A percentile compares a stretch with the other conserved stretches of the same genome.
Conservation (phyloP, 1,140 invertebrate genomes). For the Parasteatoda tepidariorum region DNA sequence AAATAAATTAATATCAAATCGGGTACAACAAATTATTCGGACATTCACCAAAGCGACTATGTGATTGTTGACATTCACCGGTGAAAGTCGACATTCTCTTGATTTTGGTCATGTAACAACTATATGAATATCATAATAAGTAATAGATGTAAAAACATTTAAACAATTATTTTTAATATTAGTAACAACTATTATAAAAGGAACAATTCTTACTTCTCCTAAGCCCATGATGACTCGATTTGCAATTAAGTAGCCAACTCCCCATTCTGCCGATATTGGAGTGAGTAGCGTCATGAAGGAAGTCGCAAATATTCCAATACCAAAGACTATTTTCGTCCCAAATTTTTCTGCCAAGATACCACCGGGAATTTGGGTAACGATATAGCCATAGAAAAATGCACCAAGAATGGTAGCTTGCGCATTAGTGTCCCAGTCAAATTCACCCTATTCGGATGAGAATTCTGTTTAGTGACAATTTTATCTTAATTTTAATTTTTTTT, state of each 20-base stretch:
- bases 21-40: no score
- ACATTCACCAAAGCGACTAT: no score
- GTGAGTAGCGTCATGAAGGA: conserved; percentile 44
- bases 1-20: no score
- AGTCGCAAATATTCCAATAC: conserved; percentile 68
- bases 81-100: no score
- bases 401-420: conserved; percentile 75
- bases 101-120: no score
- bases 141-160: no score
- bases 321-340: conserved; percentile 87
- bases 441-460: background rate
- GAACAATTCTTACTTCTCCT: conserved; percentile 15
- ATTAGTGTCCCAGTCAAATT: conserved; percentile 59
- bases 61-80: no score
- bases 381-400: conserved; percentile 88
- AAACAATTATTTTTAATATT: no score
- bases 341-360: conserved; percentile 81
- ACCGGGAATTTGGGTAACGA: conserved; percentile 84
- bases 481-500: no score
- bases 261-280: conserved; percentile 35
- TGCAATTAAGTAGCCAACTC: background rate
- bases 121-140: no score
- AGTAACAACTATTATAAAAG: no score
- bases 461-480: no score
- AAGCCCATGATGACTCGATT: conserved; percentile 11